phyloP scores from a whole-genome alignment of 2,888 invertebrate species.

The Acanthosepion lycidas region DNA sequence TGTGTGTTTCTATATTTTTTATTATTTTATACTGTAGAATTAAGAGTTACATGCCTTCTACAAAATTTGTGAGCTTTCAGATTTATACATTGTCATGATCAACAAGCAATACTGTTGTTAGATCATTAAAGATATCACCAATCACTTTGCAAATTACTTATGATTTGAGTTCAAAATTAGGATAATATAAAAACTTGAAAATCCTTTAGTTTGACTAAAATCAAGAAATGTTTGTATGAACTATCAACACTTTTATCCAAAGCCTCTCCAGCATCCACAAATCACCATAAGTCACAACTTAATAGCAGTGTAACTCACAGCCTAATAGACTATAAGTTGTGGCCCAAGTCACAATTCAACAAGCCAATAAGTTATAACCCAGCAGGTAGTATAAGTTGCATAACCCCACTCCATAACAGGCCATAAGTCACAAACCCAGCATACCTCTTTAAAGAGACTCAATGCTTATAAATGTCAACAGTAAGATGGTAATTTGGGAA shows the following conservation, averaged over 20 bases:
- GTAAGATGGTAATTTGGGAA: neutral
- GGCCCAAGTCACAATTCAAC: conserved; percentile 20
- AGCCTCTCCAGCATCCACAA: neutral
- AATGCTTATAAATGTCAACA: neutral
- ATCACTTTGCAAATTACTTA: neutral
- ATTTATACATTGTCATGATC: too few species aligned
- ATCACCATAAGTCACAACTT: neutral
- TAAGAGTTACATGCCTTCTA: too few species aligned
- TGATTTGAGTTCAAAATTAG: neutral
- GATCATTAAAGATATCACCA: neutral
- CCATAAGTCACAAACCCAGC: neutral
- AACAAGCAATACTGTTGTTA: too few species aligned
- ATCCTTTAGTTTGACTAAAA: neutral
- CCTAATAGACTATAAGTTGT: neutral
- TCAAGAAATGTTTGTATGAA: neutral
- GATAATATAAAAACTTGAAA: neutral
- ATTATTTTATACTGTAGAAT: too few species aligned
- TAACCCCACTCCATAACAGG: conserved; percentile 17
- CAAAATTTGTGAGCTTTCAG: too few species aligned
- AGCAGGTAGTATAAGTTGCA: neutral
- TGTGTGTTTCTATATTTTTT: too few species aligned
- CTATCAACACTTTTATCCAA: neutral
- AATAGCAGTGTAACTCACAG: neutral
- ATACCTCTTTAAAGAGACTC: neutral
- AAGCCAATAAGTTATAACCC: neutral